A percentile compares a stretch with the other conserved stretches of the same genome.
These are phyloP conservation scores for Willisornis vidua DNA, from an alignment of 2,113 vertebrate species.

Conservation along the genomic window DNA sequence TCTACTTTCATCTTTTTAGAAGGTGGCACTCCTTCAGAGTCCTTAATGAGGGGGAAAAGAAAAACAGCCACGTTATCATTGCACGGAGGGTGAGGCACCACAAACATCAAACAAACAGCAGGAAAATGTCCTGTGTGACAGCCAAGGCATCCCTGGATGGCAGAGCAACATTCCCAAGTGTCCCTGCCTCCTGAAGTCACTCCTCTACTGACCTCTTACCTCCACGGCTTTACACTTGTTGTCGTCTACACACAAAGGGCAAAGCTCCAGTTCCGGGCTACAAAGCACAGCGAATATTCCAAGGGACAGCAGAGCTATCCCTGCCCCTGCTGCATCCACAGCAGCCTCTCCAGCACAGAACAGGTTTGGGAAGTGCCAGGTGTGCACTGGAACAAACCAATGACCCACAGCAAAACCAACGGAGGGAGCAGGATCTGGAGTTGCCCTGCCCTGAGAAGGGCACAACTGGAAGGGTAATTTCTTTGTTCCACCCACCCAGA, in stretches of 20 bases:
- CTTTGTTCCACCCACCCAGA: neutral
- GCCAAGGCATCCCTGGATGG: neutral
- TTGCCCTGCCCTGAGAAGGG: neutral
- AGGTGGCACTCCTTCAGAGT: slow-evolving; percentile 89
- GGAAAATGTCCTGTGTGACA: neutral
- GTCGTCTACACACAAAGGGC: neutral
- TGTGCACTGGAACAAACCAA: neutral
- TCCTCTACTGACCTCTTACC: neutral
- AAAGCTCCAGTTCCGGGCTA: neutral
- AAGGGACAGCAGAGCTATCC: neutral
- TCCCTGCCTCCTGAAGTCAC: neutral
- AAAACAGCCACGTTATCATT: slow-evolving; percentile 40
- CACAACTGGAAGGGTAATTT: neutral
- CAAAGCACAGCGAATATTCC: neutral
- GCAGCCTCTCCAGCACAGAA: neutral
- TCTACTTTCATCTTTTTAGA: slow-evolving; percentile 95
- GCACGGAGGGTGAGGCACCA: neutral
- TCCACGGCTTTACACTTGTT: neutral
- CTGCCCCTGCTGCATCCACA: neutral
- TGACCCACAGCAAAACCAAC: neutral
- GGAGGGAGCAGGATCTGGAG: neutral
- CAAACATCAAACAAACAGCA: neutral
- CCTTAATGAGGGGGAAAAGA: slow-evolving; percentile 72
- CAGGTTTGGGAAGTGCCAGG: neutral
- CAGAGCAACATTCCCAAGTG: neutral